Evolutionary conservation across 2,888 invertebrate species (phyloP).

Genomic region (Lysandra coridon): DNA sequence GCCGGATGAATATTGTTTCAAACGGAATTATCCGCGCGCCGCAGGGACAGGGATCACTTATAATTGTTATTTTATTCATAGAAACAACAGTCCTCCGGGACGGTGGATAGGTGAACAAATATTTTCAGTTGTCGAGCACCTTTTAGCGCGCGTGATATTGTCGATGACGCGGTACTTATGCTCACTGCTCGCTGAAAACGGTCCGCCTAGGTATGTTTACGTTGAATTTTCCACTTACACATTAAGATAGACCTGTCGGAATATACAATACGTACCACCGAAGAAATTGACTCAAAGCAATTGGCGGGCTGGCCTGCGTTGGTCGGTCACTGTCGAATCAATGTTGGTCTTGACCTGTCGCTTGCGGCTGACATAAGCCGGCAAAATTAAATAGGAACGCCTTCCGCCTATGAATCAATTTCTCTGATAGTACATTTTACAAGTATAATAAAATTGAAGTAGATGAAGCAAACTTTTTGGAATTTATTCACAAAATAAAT

Average conservation of each 20-base stretch:
- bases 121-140: conserved; percentile 71
- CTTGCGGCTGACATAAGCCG: neutral
- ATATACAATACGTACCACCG: too few species aligned
- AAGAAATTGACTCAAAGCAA: too few species aligned
- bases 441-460: neutral
- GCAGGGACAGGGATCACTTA: conserved; percentile 73
- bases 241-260: neutral
- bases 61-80: conserved; percentile 82
- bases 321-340: too few species aligned
- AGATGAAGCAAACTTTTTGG: neutral
- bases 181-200: conserved; percentile 24
- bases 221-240: neutral
- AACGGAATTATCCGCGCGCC: conserved; percentile 77
- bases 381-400: neutral
- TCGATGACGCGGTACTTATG: conserved; percentile 43
- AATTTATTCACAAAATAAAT: neutral
- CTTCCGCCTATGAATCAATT: too few species aligned
- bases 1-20: conserved; percentile 79
- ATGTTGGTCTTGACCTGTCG: too few species aligned
- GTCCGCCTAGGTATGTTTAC: neutral
- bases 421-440: neutral
- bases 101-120: conserved; percentile 72
- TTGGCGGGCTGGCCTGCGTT: too few species aligned
- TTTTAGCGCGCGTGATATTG: conserved; percentile 59
- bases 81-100: conserved; percentile 75